Conservation (phyloP, 2,888 invertebrate genomes). For the Physocephala rufipes region DNA sequence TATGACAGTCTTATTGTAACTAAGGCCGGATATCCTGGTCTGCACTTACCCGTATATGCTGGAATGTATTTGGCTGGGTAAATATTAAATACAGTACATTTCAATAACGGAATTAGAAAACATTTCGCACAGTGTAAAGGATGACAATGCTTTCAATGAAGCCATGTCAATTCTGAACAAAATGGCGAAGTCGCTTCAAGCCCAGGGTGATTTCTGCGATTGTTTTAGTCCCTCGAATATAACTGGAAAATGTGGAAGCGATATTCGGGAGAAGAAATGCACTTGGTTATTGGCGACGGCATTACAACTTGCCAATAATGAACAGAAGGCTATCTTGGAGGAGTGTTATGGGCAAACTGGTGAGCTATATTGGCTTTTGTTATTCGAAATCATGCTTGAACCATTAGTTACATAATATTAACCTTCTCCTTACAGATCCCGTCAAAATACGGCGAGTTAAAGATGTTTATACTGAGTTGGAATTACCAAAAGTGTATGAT, state of each 20-base stretch:
- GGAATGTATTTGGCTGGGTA: too few relatives aligned
- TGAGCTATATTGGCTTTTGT: slow-evolving; percentile 37
- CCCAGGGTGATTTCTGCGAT: slow-evolving; percentile 79
- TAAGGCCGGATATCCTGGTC: too few relatives aligned
- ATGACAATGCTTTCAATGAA: background rate
- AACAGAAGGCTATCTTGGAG: slow-evolving; percentile 77
- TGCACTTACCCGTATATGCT: too few relatives aligned
- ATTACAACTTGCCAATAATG: slow-evolving; percentile 77
- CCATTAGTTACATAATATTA: too few relatives aligned
- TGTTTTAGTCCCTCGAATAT: slow-evolving; percentile 87
- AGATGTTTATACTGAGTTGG: too few relatives aligned
- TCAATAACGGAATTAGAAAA: too few relatives aligned
- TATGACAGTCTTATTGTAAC: too few relatives aligned
- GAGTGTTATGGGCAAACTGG: slow-evolving; percentile 78
- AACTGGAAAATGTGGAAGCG: slow-evolving; percentile 90
- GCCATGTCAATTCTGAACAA: slow-evolving; percentile 65
- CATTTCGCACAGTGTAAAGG: too few relatives aligned
- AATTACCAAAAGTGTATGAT: slow-evolving; percentile 49
- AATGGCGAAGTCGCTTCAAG: slow-evolving; percentile 96
- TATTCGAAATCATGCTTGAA: background rate
- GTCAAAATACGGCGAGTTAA: too few relatives aligned
- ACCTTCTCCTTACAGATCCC: too few relatives aligned
- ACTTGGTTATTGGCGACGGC: slow-evolving; percentile 94
- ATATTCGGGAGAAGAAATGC: slow-evolving; percentile 96
- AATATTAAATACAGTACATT: too few relatives aligned